Evolutionary conservation across 2,888 invertebrate genomes (phyloP), one percentile per base, ranked within the genome.

Genomic region (Melinaea menophilus): DNA sequence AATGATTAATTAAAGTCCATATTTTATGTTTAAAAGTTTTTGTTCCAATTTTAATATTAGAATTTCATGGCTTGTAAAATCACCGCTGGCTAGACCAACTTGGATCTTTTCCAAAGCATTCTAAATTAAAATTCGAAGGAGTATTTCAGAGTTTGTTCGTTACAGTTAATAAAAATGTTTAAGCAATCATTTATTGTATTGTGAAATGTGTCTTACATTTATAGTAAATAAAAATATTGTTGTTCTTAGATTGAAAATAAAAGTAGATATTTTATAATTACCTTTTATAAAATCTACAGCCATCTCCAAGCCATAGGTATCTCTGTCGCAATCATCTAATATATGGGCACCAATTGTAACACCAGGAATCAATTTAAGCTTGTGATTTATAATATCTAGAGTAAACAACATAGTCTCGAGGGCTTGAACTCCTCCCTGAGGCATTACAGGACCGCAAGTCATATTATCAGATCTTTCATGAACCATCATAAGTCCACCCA

Each of bases 231-330:
- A 9, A 41, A 9, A 41, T 9, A 41, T 41, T 9, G 9, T 22
- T 9, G 11, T 9, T 9, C 7, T 9, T 5, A 9, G 3, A 9
- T 41, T 9, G 1, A 9, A 9, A 9, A 51, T 9, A 51, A 7
- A 31, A 48, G 7, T 48, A 12, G 7, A 47, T 47, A 11, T 47
- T 22, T 48, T 46, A n/a, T 55, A 35, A 35, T 91, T 88, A 98
- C 98, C 98, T 95, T 98, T 97, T 69, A 98, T 98, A 83, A 98
- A 98, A 86, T 98, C 98, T 13, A 98, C 96, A 13, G 98, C 97
- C 95, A 98, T 98, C 82, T 98, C 98, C 71, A 98, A 90, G 0
- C 98, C 98, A 78, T 98, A 98, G 0, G 98, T 98, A 81, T 98
- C 98, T 86, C 97, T 96, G 90, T 98, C 98, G 84, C 98, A 98